These are phyloP conservation scores for Cerastoderma edule DNA, from an alignment of 2,888 invertebrate genomes.

Conservation along the genomic window DNA sequence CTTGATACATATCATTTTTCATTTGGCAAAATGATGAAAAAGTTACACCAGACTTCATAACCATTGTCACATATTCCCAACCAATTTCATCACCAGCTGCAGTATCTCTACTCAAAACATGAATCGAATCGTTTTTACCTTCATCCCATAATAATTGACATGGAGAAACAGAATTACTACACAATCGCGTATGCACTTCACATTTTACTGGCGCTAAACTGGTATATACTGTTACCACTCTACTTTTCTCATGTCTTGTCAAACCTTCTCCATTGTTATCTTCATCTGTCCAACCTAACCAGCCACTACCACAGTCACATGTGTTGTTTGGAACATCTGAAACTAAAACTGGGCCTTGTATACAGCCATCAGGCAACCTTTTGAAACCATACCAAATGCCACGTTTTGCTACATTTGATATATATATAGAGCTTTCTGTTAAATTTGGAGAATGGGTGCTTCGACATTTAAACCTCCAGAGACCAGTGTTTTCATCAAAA, in stretches of 20 bases:
- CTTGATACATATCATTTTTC: too few relatives aligned
- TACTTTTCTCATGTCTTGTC: slow-evolving; percentile 10
- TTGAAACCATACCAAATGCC: slow-evolving; percentile 25
- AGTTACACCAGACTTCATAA: too few relatives aligned
- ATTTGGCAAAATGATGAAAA: too few relatives aligned
- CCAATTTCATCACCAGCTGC: slow-evolving; percentile 50
- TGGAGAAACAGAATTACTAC: slow-evolving; percentile 23
- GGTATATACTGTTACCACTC: slow-evolving; percentile 28
- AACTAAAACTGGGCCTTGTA: slow-evolving; percentile 25
- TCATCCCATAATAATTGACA: slow-evolving; percentile 42
- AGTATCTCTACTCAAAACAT: slow-evolving; percentile 38
- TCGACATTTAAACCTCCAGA: slow-evolving; percentile 20
- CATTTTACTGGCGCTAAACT: slow-evolving; percentile 28
- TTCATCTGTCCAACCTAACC: slow-evolving; percentile 17
- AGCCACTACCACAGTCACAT: slow-evolving; percentile 27
- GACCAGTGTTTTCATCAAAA: slow-evolving; percentile 20
- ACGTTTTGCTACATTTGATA: slow-evolving; percentile 10
- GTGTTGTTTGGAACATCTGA: slow-evolving; percentile 25
- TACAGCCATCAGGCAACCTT: slow-evolving; percentile 21
- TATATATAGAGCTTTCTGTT: not conserved
- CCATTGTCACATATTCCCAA: too few relatives aligned
- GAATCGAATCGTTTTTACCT: slow-evolving; percentile 22
- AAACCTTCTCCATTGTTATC: slow-evolving; percentile 11
- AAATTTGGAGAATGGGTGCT: slow-evolving; percentile 10
- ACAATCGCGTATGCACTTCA: slow-evolving; percentile 24